A percentile compares a stretch with the other conserved stretches of the same genome.
Conservation (phyloP, 1,140 invertebrate species). For the Dreissena polymorpha region DNA sequence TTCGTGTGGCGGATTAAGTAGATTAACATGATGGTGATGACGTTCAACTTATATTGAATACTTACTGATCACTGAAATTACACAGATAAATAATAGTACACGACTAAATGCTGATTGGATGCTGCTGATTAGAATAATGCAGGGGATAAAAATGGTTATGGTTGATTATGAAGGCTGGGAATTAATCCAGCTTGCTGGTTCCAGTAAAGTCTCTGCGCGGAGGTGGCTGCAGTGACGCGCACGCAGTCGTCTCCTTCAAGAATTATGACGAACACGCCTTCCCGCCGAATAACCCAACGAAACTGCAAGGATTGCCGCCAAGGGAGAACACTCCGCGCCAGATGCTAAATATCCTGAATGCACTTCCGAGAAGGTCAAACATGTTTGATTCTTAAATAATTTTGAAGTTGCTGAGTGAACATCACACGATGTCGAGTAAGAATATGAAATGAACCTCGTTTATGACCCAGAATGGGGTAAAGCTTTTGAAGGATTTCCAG, state of each 20-base stretch:
- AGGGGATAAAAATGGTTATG: no score
- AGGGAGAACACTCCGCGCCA: slow-evolving; percentile 41
- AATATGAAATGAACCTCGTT: slow-evolving; percentile 78
- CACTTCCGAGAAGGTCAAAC: slow-evolving; percentile 73
- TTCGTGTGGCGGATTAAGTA: no score
- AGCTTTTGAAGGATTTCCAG: slow-evolving; percentile 66
- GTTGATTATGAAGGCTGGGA: no score
- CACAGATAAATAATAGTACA: no score
- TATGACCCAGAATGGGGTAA: slow-evolving; percentile 74
- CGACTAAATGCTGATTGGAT: no score
- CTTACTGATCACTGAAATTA: no score
- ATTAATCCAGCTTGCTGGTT: no score
- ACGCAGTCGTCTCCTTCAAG: slow-evolving; percentile 79
- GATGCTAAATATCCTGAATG: slow-evolving; percentile 73
- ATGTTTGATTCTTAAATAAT: slow-evolving; percentile 77
- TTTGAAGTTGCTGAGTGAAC: slow-evolving; percentile 76
- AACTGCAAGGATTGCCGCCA: slow-evolving; percentile 74
- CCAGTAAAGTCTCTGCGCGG: no score
- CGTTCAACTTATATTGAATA: no score
- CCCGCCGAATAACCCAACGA: slow-evolving; percentile 79
- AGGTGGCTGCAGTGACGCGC: slow-evolving; percentile 79
- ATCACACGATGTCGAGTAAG: slow-evolving; percentile 75
- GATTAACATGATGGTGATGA: no score
- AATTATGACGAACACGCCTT: slow-evolving; percentile 78
- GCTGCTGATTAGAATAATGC: no score